These are phyloP conservation scores for Spodoptera littoralis DNA, from an alignment of 2,888 invertebrate genomes.

Conservation along the genomic window DNA sequence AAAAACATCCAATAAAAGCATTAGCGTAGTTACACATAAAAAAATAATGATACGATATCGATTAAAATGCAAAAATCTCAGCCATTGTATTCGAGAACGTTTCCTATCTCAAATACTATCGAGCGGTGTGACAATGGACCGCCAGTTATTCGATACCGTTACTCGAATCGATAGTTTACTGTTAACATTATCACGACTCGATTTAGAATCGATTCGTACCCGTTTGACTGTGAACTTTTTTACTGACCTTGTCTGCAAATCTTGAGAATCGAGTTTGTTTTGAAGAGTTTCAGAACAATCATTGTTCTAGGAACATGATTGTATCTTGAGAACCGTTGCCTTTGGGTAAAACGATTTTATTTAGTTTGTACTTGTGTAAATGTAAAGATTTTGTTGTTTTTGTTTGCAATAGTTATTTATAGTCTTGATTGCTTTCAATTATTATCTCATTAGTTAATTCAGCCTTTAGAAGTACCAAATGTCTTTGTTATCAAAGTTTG, in stretches of 20 bases:
- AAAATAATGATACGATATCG: constrained; percentile 37
- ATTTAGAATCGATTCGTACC: constrained; percentile 55
- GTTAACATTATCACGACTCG: constrained; percentile 73
- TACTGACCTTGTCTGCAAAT: constrained; percentile 19
- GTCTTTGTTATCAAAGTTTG: too few relatives aligned
- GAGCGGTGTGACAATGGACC: constrained; percentile 52
- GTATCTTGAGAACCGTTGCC: too few relatives aligned
- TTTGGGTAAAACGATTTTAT: too few relatives aligned
- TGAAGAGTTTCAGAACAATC: not conserved
- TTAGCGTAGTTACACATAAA: too few relatives aligned
- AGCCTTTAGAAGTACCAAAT: too few relatives aligned
- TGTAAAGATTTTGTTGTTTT: too few relatives aligned
- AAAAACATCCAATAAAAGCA: too few relatives aligned
- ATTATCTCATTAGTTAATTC: too few relatives aligned
- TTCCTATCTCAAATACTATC: constrained; percentile 59
- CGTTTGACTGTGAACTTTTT: constrained; percentile 44
- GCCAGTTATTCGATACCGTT: constrained; percentile 70
- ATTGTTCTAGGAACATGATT: not conserved
- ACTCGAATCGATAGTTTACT: constrained; percentile 75
- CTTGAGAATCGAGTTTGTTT: constrained; percentile 8
- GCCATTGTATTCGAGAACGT: constrained; percentile 61
- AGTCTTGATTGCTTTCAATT: too few relatives aligned
- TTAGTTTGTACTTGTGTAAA: too few relatives aligned
- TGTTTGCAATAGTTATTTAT: too few relatives aligned
- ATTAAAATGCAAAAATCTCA: constrained; percentile 47